phyloP scores from a whole-genome alignment of 2,888 invertebrate genomes.

The Antitype chi region DNA sequence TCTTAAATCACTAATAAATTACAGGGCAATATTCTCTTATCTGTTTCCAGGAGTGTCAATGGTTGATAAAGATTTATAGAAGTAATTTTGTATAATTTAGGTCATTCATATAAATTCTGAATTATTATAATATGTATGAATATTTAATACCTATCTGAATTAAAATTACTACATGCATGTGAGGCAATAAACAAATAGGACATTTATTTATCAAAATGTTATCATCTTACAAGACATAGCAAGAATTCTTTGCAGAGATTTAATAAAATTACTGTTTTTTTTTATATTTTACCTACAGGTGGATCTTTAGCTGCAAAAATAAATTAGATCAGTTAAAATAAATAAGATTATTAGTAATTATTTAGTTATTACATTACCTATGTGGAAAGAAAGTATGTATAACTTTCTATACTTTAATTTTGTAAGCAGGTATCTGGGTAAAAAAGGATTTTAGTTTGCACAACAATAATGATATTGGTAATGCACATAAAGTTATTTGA shows the following conservation, averaged over 20 bases:
- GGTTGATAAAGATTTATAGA: constrained; percentile 28
- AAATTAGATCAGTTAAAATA: background rate
- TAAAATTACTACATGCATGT: background rate
- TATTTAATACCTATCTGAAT: background rate
- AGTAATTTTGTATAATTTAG: constrained; percentile 28
- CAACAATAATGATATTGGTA: background rate
- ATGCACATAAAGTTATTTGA: background rate
- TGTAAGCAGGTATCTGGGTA: background rate
- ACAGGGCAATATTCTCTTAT: constrained; percentile 47
- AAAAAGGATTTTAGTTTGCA: background rate
- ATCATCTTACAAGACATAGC: background rate
- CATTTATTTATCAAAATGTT: background rate
- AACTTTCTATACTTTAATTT: background rate
- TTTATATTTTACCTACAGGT: background rate
- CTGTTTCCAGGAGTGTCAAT: constrained; percentile 38
- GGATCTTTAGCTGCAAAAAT: background rate
- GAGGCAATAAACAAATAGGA: background rate
- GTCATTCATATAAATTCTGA: background rate
- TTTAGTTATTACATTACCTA: background rate
- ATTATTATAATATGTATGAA: background rate
- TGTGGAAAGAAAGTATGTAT: background rate
- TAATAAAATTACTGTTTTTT: background rate
- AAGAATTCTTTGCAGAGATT: background rate
- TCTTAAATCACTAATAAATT: constrained; percentile 38
- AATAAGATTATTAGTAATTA: background rate